Conservation (phyloP, 2,888 invertebrate species). For the Rhamnusium bicolor region DNA sequence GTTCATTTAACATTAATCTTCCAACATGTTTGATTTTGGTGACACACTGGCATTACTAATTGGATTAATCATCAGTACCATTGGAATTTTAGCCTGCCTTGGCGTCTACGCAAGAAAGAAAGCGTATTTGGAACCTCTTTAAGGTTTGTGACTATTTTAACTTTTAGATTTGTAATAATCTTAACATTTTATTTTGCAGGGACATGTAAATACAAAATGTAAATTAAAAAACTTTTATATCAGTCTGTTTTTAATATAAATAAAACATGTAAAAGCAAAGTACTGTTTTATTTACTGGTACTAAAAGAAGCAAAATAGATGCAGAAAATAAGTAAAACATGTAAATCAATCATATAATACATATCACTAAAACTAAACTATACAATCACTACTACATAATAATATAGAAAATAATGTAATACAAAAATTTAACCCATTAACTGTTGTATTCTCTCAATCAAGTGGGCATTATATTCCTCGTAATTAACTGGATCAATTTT, state of each 20-base stretch:
- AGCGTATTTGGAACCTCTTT: constrained; percentile 69
- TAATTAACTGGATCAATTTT: constrained; percentile 82
- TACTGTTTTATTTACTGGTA: neutral
- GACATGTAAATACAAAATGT: neutral
- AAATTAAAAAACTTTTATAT: no score
- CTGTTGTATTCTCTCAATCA: constrained; percentile 55
- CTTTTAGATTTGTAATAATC: neutral
- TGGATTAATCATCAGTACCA: constrained; percentile 75
- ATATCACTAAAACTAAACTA: no score
- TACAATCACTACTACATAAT: no score
- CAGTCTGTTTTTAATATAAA: no score
- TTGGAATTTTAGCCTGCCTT: constrained; percentile 79
- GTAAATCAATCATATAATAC: no score
- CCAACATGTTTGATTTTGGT: constrained; percentile 76
- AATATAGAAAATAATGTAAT: no score
- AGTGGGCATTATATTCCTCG: constrained; percentile 78
- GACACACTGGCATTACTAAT: constrained; percentile 79
- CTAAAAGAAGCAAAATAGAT: neutral
- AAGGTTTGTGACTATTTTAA: neutral
- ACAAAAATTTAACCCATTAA: constrained; percentile 39
- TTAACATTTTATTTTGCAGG: neutral
- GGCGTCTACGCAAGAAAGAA: constrained; percentile 80
- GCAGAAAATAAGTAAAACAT: neutral
- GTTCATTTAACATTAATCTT: neutral
- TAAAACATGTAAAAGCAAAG: neutral